These are phyloP conservation scores for Timema podura DNA, from an alignment of 2,888 invertebrate genomes.

Conservation along the genomic window DNA sequence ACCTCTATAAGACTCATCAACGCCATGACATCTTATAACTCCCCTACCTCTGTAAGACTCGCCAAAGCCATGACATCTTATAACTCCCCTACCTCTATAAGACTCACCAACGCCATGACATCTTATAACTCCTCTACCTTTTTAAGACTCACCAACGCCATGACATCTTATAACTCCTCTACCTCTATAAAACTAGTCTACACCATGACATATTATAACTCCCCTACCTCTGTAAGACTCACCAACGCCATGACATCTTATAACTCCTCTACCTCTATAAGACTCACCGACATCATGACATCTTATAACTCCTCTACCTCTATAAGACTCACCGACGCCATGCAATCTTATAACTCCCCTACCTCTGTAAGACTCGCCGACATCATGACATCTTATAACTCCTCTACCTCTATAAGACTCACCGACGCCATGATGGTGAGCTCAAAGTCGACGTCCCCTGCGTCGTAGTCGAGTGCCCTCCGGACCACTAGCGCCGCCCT, in stretches of 20 bases:
- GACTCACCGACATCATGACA: conserved; percentile 68
- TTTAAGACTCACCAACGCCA: conserved; percentile 63
- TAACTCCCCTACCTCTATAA: no score
- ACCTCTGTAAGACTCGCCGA: conserved; percentile 39
- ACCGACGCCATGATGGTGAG: conserved; percentile 74
- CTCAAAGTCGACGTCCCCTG: conserved; percentile 70
- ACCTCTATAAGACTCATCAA: conserved; percentile 53
- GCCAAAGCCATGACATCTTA: conserved; percentile 65
- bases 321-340: conserved; percentile 63
- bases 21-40: conserved; percentile 54
- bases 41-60: conserved; percentile 38
- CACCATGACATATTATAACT: conserved; percentile 54
- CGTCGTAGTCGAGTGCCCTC: conserved; percentile 73
- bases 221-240: conserved; percentile 38
- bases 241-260: conserved; percentile 65
- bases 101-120: conserved; percentile 68
- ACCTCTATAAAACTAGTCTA: conserved; percentile 53
- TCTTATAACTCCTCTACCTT: no score
- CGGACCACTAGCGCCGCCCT: conserved; percentile 69
- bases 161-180: conserved; percentile 42
- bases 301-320: no score
- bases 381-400: no score
- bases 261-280: no score
- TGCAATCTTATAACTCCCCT: conserved; percentile 33
- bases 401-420: conserved; percentile 38